Conservation (phyloP, 2,797 vertebrate species). For the Sebastes ruberrimus region DNA sequence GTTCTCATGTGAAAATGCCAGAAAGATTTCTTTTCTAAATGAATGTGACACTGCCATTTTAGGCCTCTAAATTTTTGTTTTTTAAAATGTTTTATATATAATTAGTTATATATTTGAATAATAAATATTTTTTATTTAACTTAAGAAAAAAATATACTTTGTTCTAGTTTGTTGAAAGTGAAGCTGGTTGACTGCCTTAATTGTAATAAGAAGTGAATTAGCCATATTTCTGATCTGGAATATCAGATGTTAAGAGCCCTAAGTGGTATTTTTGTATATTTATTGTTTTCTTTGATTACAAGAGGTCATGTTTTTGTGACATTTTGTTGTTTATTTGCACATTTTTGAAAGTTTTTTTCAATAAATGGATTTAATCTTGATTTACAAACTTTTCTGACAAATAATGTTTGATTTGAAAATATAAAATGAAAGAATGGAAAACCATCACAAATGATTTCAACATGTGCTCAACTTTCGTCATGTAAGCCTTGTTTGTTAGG, state of each 20-base stretch:
- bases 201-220: slow-evolving; percentile 47
- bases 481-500: neutral
- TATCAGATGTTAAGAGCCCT: slow-evolving; percentile 41
- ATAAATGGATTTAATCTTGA: slow-evolving; percentile 52
- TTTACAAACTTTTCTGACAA: neutral
- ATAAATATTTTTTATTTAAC: slow-evolving; percentile 52
- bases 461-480: neutral
- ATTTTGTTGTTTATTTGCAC: slow-evolving; percentile 55
- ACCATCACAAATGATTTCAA: neutral
- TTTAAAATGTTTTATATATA: neutral
- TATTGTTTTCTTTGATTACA: slow-evolving; percentile 49
- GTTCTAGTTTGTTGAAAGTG: slow-evolving; percentile 50
- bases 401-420: neutral
- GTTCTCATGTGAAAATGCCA: slow-evolving; percentile 42
- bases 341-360: slow-evolving; percentile 53
- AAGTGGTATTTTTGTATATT: slow-evolving; percentile 57
- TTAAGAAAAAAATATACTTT: slow-evolving; percentile 44
- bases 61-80: slow-evolving; percentile 32
- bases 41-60: slow-evolving; percentile 70
- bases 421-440: neutral
- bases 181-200: slow-evolving; percentile 65
- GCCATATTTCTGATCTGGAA: slow-evolving; percentile 36
- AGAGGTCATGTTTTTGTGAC: slow-evolving; percentile 45
- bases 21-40: slow-evolving; percentile 54
- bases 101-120: slow-evolving; percentile 52